These are phyloP conservation scores for Antheraea yamamai DNA, from an alignment of 2,888 invertebrate species.

Conservation along the genomic window DNA sequence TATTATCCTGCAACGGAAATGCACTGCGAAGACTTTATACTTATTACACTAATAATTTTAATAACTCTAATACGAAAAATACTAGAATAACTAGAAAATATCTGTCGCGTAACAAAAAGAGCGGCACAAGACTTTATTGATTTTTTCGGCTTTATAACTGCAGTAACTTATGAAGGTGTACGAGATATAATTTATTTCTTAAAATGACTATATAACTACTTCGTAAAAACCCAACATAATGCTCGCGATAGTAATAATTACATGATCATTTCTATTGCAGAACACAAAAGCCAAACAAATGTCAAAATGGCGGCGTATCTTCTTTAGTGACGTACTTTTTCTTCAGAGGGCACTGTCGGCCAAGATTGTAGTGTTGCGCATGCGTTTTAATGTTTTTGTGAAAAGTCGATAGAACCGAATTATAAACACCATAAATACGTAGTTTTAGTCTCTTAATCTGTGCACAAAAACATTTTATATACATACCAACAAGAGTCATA, in stretches of 20 bases:
- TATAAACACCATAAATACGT: no score
- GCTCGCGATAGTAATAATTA: slow-evolving; percentile 52
- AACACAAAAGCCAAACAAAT: slow-evolving; percentile 82
- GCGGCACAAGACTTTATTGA: slow-evolving; percentile 76
- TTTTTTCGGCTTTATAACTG: slow-evolving; percentile 60
- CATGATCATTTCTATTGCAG: slow-evolving; percentile 59
- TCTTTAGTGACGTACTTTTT: slow-evolving; percentile 45
- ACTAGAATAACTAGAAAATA: slow-evolving; percentile 50
- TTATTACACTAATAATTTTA: slow-evolving; percentile 30
- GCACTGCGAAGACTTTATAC: slow-evolving; percentile 31
- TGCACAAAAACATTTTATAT: not conserved
- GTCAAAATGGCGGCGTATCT: slow-evolving; percentile 81
- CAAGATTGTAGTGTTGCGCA: slow-evolving; percentile 48
- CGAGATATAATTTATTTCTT: slow-evolving; percentile 40
- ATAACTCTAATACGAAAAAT: slow-evolving; percentile 27
- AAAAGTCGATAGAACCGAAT: slow-evolving; percentile 50
- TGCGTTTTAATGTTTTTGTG: slow-evolving; percentile 62
- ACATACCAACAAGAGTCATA: no score
- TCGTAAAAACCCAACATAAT: slow-evolving; percentile 48
- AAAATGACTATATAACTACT: slow-evolving; percentile 40
- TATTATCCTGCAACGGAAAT: slow-evolving; percentile 27
- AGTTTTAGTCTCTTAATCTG: not conserved
- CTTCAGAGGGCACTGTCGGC: slow-evolving; percentile 65
- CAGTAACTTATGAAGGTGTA: slow-evolving; percentile 48
- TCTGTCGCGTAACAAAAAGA: slow-evolving; percentile 67